phyloP scores from a whole-genome alignment of 1,140 invertebrate species.

The Diabrotica undecimpunctata region DNA sequence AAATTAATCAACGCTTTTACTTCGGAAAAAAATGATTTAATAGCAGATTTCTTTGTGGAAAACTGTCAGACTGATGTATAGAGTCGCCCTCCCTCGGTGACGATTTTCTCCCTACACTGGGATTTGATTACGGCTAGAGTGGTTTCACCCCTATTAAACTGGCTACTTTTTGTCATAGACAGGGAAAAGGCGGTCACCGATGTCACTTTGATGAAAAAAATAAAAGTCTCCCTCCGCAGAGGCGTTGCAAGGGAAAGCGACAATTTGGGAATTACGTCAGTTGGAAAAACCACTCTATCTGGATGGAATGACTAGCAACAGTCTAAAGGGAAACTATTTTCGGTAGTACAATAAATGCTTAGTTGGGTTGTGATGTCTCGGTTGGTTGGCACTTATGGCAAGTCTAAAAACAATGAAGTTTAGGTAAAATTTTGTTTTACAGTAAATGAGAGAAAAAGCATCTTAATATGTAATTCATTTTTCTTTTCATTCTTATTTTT shows the following conservation, averaged over 20 bases:
- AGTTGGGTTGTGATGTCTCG: no score
- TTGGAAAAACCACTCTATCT: no score
- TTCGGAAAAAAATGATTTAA: slow-evolving; percentile 20
- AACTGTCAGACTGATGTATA: slow-evolving; percentile 37
- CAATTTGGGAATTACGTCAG: background rate
- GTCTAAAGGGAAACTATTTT: no score
- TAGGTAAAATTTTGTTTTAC: no score
- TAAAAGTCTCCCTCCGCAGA: slow-evolving; percentile 27
- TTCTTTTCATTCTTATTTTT: no score
- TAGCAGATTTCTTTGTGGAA: slow-evolving; percentile 30
- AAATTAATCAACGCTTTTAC: slow-evolving; percentile 15
- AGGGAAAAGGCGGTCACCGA: slow-evolving; percentile 43
- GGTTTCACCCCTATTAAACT: slow-evolving; percentile 50
- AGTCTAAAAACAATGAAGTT: no score
- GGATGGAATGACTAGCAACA: no score
- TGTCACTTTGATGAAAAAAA: slow-evolving; percentile 39
- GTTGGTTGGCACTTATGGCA: no score
- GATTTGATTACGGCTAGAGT: slow-evolving; percentile 49
- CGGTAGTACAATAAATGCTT: no score
- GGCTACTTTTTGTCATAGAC: slow-evolving; percentile 45
- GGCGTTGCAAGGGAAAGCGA: slow-evolving; percentile 8
- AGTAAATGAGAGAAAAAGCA: no score
- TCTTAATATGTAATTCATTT: no score
- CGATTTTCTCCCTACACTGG: slow-evolving; percentile 26
- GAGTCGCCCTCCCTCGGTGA: slow-evolving; percentile 9